These are phyloP conservation scores for Hipposideros armiger DNA, from an alignment of 2,113 vertebrate species.

Conservation along the genomic window DNA sequence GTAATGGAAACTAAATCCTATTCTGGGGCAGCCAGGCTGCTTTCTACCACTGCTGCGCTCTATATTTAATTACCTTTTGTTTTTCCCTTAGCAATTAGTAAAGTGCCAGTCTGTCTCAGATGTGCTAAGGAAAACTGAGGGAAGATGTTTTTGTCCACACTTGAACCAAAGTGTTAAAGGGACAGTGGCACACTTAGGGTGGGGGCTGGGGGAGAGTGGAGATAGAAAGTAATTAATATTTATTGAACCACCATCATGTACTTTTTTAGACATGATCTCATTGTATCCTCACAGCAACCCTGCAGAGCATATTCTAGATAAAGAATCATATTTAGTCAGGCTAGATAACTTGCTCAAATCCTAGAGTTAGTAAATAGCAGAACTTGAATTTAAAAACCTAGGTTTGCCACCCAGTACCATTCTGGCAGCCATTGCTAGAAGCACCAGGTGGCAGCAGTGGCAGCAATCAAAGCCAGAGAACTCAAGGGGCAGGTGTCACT, in stretches of 20 bases:
- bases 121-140: conserved; percentile 69
- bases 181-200: conserved; percentile 15
- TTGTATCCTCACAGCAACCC: conserved; percentile 62
- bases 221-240: conserved; percentile 70
- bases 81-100: conserved; percentile 67
- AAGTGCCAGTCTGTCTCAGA: conserved; percentile 75
- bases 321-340: background rate
- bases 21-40: background rate
- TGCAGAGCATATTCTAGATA: conserved; percentile 38
- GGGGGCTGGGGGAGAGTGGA: background rate
- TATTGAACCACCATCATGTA: conserved; percentile 50
- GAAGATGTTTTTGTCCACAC: conserved; percentile 72
- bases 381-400: conserved; percentile 12
- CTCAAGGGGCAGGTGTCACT: background rate
- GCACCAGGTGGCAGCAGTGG: background rate
- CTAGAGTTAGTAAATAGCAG: background rate
- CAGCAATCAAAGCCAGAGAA: background rate
- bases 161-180: conserved; percentile 71
- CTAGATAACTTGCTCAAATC: background rate
- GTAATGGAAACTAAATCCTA: background rate
- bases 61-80: conserved; percentile 76
- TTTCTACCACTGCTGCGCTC: background rate
- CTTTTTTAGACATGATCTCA: conserved; percentile 78
- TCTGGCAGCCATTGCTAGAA: background rate
- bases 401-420: background rate